Evolutionary conservation across 2,888 invertebrate genomes (phyloP), one percentile per base, ranked within the genome.

Genomic region (Epistrophe grossulariae): DNA sequence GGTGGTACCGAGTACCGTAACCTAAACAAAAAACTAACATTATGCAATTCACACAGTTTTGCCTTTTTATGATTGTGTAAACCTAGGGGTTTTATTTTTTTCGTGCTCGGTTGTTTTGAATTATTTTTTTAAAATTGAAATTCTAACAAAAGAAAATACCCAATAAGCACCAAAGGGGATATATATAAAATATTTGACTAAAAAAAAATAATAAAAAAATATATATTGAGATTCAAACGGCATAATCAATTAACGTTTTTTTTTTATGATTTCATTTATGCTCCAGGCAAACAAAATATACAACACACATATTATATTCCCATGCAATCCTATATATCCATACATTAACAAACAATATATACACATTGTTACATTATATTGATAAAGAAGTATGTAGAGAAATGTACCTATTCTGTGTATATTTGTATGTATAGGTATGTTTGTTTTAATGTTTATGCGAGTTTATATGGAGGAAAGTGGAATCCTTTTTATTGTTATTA

Each of bases 401-500:
- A n/a, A n/a, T n/a, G n/a, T n/a, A n/a, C n/a, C n/a, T n/a, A n/a
- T n/a, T n/a, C n/a, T n/a, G n/a, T n/a, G n/a, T n/a, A n/a, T 24
- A 24, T 24, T 3, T 24, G 9, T 55, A 28, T 55, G 55, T 15
- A 55, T 24, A n/a, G n/a, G 24, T 24, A 31, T 55, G n/a, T 55
- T 15, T 55, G 11, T 24, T 28, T 52, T 52, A 24, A 28, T 55
- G 15, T 55, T 24, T 28, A 55, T 55, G 55, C 1, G n/a, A 1
- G 28, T 28, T n/a, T n/a, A 4, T 15, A 13, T 2, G 17, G 9
- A 15, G 28, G 28, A 7, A 28, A 1, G 52, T 8, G 52, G 13
- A 55, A 15, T 28, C 55, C 28, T 55, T 55, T 55, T 55, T 55
- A 55, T 55, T 55, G 55, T 55, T 55, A 55, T 55, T 55, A 55